Evolutionary conservation across 2,888 invertebrate genomes (phyloP), one percentile per base, ranked within the genome.

Genomic region (Pterostichus madidus): DNA sequence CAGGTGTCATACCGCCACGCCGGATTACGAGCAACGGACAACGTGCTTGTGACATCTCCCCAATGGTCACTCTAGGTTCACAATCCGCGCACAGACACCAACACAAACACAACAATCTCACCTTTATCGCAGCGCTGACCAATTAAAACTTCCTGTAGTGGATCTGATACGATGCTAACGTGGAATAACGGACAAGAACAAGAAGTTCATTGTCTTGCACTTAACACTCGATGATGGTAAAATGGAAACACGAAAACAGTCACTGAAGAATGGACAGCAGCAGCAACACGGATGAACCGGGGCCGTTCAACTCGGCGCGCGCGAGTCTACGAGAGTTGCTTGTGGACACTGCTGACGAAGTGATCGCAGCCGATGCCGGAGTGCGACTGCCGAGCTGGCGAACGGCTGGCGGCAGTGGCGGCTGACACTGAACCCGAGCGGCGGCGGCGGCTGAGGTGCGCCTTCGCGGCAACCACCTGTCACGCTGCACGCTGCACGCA

Each of bases 121-220:
- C 13, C 52, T 13, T 52, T 52, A n/a, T 24, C 52, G 52, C 10
- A 52, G 52, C 52, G 31, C 10, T 11, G 68, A 32, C 35, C 35
- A 68, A 68, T 68, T 68, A 68, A 39, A 68, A 68, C 68, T 68
- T 68, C 68, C 68, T 68, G 32, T 39, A 31, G 68, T 39, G 39
- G 68, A 31, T 68, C 68, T 35, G 39, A 68, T 35, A 68, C n/a
- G 61, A 32, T n/a, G 39, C 68, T 68, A 68, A 68, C 68, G 35
- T 68, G 32, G 68, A 68, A 68, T 68, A 68, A 68, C 68, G 68
- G 68, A 35, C n/a, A 52, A 52, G 52, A 13, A 52, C 52, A 52
- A 13, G 17, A 68, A 68, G 68, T 68, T 68, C 68, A 68, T 68
- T 68, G 68, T 68, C 68, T 68, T 17, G 39, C 31, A 59, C 59